Base-by-base conservation (phyloP, 1,140 invertebrate genomes). In the Magallana gigas region DNA sequence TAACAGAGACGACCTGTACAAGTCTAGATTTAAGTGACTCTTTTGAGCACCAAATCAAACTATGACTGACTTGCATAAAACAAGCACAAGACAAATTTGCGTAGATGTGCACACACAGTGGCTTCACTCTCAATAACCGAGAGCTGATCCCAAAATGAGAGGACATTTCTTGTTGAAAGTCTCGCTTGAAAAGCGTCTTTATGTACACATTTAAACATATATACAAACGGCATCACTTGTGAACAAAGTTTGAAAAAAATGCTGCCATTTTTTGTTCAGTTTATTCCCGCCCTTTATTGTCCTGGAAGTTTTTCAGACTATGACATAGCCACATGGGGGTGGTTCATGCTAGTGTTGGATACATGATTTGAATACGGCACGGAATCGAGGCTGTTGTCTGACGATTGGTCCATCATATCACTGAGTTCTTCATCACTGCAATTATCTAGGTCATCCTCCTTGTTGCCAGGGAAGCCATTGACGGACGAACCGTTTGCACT, bases 391-490 rank as follows among this genome's bases (percentile, higher is more conserved):
- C 88, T 90, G n/a, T 81, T 85, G 83, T 91, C 89, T 6, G 90
- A 89, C 18, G 88, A 83, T 11, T 88, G 88, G 14, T 91, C 89
- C 57, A 90, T 88, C 48, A 83, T 88, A 62, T 91, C 91, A 91
- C 90, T 91, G 56, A 91, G 57, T 85, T 91, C 88, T 68, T 83
- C 90, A 58, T 88, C 87, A 85, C 88, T 89, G 84, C 80, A 81
- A 81, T 91, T 86, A 59, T 88, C 88, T 16, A 87, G 83, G 23
- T 91, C 87, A 76, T 88, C 85, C 59, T 87, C 82, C 59, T 87
- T 83, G n/a, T 81, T 81, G 59, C 82, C 83, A 84, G 85, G 76
- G 85, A 86, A 85, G 64, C 64, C 83, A 84, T 88, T 87, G 16
- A 80, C 68, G 57, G 16, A 14, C 16, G 71, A 64, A 85, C 81